Conservation (phyloP, 2,888 invertebrate genomes). For the Stegana nigrithorax region DNA sequence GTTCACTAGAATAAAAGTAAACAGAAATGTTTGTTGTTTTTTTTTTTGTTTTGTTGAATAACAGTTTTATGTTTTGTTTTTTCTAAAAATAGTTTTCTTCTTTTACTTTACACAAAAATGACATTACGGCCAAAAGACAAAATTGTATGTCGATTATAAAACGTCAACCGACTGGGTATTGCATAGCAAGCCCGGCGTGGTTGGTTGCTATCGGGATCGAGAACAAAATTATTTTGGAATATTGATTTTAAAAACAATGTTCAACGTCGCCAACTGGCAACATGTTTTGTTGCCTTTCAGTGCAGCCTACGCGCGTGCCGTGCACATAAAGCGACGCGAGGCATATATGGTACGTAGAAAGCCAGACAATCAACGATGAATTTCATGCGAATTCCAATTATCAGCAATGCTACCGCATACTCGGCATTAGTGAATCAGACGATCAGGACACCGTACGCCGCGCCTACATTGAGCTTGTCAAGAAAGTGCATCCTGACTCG, state of each 20-base stretch:
- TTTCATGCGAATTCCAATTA: conserved; percentile 1
- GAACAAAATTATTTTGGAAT: too few species aligned
- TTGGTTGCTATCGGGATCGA: too few species aligned
- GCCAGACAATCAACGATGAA: background rate
- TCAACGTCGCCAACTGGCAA: background rate
- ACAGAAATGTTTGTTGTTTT: too few species aligned
- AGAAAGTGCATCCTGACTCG: conserved; percentile 88
- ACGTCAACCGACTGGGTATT: too few species aligned
- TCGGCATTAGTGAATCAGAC: conserved; percentile 76
- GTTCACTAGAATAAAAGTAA: too few species aligned
- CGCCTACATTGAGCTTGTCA: conserved; percentile 81
- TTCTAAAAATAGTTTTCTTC: too few species aligned
- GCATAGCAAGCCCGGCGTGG: too few species aligned
- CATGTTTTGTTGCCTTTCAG: background rate
- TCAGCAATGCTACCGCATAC: conserved; percentile 77
- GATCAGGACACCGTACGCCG: conserved; percentile 79
- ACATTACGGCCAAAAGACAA: too few species aligned
- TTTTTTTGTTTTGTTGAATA: too few species aligned
- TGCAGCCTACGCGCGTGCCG: conserved; percentile 21
- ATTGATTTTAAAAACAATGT: background rate
- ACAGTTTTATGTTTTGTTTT: too few species aligned
- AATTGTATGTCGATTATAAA: too few species aligned
- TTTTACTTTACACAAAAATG: too few species aligned
- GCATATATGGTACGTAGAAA: conserved; percentile 35
- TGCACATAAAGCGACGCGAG: conserved; percentile 45